Base-by-base conservation (phyloP, 1,140 invertebrate species). In the Saxidomus purpurata region DNA sequence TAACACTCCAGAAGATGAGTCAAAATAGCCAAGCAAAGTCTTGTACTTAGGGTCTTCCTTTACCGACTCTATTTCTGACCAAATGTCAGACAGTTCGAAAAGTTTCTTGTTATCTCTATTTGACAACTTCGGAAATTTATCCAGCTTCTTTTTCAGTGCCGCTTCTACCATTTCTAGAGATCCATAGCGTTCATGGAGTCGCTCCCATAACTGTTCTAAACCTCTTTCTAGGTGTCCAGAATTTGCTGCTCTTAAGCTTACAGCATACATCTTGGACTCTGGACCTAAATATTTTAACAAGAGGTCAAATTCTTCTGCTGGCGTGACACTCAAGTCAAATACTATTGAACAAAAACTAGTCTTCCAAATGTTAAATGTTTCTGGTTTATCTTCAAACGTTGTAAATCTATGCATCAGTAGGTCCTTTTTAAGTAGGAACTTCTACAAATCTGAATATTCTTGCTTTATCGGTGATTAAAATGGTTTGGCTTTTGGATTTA, bases 141-240 rank as follows among this genome's bases (percentile, higher is more conserved):
- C 17, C 4, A 92, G n/a, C 59, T 81, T 90, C n/a, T 43, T 9
- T n/a, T 84, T 85, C 9, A 92, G 34, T 15, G 83, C n/a, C 13
- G 63, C 0, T 59, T 82, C 83, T 0, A 89, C 61, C 9, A 71
- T 81, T 36, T 92, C 88, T 17, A 87, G 87, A 0, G 15, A 49
- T 6, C 87, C 88, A 63, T 88, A 92, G 11, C 84, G 31, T 17
- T 91, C 88, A 28, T 90, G 34, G 22, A 92, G 38, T 15, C 90
- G n/a, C 15, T 71, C 28, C 91, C 89, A 92, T 11, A 90, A 49
- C 19, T 22, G 0, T 19, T 55, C n/a, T 11, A 90, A 25, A 22
- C 59, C 89, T 0, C 34, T 38, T 11, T 36, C 38, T 6, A 71
- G 63, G 28, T 90, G 36, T 6, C 28, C 22, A 0, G 43, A 22